Evolutionary conservation across 2,797 vertebrate genomes (phyloP), one percentile per base, ranked within the genome.

Genomic region (Kryptopterus vitreolus): DNA sequence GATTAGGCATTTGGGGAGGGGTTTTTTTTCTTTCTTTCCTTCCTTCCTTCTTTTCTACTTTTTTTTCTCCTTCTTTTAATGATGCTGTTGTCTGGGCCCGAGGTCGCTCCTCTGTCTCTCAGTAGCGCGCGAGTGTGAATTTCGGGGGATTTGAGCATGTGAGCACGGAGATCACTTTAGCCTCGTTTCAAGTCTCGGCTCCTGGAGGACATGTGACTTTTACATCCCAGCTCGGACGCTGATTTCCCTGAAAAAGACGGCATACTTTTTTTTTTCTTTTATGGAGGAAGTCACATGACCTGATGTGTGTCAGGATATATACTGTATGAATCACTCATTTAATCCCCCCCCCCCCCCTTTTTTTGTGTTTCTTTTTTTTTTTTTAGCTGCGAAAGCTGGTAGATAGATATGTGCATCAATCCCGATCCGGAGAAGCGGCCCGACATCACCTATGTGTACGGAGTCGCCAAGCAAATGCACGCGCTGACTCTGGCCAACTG

Each of bases 391-490:
- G 98, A 79, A 96, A 98, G 57, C 86, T 99, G 93, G 96, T 99
- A 89, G 98, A 98, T 99, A 89, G 98, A 98, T 86, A 95, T 96
- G 91, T 99, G 98, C 94, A 99, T 99, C 94, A 98, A 95, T 90
- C 97, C 96, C 0, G 98, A 99, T 91, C 97, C 97, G 0, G 97
- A 99, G 94, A 98, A 96, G 94, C 95, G 98, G 89, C 98, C 98
- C 52, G 97, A 99, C 88, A 92, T 99, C 89, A 86, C 95, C 90
- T 98, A 99, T 18, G 97, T 99, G 85, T 99, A 96, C 61, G 95
- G 94, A 76, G 93, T 98, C 20, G 98, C 98, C 26, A 98, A 98
- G 86, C 94, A 95, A 77, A 98, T 99, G 97, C 96, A 97, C 22
- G 93, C 90, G 0, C 82, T 92, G 88, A 96, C 89, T 70, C 90